Base-by-base conservation (phyloP, 2,797 vertebrate genomes). In the Distichodus sexfasciatus region DNA sequence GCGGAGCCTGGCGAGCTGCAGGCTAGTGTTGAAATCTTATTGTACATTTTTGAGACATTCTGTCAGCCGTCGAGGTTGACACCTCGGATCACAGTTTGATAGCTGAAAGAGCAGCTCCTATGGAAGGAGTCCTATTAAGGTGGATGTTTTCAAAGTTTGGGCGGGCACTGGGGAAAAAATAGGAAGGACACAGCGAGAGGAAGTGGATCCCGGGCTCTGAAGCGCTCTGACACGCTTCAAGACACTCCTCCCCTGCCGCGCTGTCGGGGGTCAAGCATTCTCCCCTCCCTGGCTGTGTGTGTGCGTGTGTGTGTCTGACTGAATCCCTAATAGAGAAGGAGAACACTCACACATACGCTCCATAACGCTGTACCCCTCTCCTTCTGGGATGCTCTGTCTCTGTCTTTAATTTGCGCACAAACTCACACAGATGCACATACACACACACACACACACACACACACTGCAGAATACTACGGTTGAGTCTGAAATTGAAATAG, bases 121-220 rank as follows among this genome's bases (percentile, higher is more conserved):
- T 81, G 85, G 82, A 86, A 84, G 81, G 82, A 85, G 86, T 87
- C 89, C 87, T 90, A 90, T 90, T 91, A 90, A 88, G 87, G 86
- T 86, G 85, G 85, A 90, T 91, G 89, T 89, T 90, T 90, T 91
- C 84, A 86, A 89, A 90, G 86, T 87, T 88, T 63, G 87, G 72
- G 79, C 60, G 88, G 94, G 93, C 93, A 92, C 87, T 88, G 76
- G 88, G 87, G 88, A 88, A 85, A 89, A 90, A 91, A 90, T 89
- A 91, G 85, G 87, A 90, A 90, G 87, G 88, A 91, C 90, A 90
- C 88, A 85, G 86, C 81, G 29, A 70, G 88, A 87, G 86, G 87
- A 90, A 89, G 89, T 86, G 85, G 87, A 90, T 86, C 87, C 84
- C 87, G 88, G 71, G 69, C 71, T 69, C 71, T 78, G 78, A 72